Evolutionary conservation across 2,888 invertebrate species (phyloP), one percentile per base, ranked within the genome.

Genomic region (Cosmia trapezina): DNA sequence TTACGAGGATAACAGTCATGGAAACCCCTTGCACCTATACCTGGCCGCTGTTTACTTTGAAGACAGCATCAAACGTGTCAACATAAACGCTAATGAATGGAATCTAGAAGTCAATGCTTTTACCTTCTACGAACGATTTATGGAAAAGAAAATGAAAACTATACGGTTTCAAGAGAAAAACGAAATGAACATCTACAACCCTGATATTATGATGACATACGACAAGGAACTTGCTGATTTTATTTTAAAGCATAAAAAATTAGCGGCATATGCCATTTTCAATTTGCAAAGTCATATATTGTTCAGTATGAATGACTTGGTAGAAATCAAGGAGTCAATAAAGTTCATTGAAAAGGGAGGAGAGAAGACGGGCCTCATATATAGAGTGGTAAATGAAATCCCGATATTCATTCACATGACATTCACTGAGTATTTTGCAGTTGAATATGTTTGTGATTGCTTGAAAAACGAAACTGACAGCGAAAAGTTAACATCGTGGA

Each of bases 161-260:
- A 74, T 81, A 61, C 60, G 73, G 7, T 80, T 74, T 43, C 61
- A 80, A 68, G 76, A 81, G 37, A 84, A 85, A 57, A 67, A 77
- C n/a, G 51, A 65, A 45, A 67, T 73, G 61, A 65, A 81, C 17
- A 41, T 81, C 2, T 75, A 57, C 49, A 73, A 64, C 28, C 70
- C 83, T 8, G 67, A 67, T 11, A 70, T 70, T 12, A 54, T 64
- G 14, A 51, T 60, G n/a, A 60, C 56, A 41, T 81, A 68, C 47
- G 70, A 85, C 9, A 80, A 69, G 6, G 83, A 85, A 49, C 66
- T 61, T 12, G 51, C 49, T 17, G 70, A 74, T 14, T 80, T 74
- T 43, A 70, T 78, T 11, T 14, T 41, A 9, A 74, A 75, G 28
- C 85, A 85, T 57, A 81, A 75, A 56, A 69, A 75, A 61, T 45